phyloP scores from a whole-genome alignment of 2,113 vertebrate genomes.

The Saguinus midas region DNA sequence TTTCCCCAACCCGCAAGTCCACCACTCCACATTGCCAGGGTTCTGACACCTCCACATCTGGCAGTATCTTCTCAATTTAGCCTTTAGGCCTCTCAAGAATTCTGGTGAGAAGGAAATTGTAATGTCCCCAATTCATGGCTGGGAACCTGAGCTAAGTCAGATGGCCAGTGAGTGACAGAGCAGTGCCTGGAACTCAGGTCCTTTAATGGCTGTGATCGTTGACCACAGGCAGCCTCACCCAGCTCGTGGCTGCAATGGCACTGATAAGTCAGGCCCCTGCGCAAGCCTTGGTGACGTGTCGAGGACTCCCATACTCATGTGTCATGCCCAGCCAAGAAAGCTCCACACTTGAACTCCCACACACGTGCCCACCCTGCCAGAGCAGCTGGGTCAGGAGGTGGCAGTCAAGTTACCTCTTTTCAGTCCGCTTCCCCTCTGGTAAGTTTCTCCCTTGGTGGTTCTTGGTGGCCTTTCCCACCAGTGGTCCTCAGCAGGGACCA shows the following conservation, averaged over 20 bases:
- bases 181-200: not conserved
- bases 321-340: not conserved
- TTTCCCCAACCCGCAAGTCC: no score
- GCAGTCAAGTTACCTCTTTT: not conserved
- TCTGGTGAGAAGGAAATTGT: not conserved
- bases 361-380: not conserved
- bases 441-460: not conserved
- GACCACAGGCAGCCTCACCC: not conserved
- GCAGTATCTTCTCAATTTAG: not conserved
- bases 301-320: not conserved
- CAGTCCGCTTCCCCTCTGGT: not conserved
- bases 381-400: not conserved
- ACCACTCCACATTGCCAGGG: no score
- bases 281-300: not conserved
- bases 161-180: not conserved
- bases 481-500: not conserved
- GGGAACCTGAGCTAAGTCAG: not conserved
- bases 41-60: no score
- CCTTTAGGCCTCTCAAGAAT: not conserved
- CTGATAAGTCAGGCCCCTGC: not conserved
- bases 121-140: not conserved
- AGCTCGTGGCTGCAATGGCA: fast-evolving
- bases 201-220: not conserved
- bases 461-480: not conserved
- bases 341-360: not conserved